Evolutionary conservation across 2,888 invertebrate species (phyloP), one percentile per base, ranked within the genome.

Genomic region (Oscheius myriophilus): DNA sequence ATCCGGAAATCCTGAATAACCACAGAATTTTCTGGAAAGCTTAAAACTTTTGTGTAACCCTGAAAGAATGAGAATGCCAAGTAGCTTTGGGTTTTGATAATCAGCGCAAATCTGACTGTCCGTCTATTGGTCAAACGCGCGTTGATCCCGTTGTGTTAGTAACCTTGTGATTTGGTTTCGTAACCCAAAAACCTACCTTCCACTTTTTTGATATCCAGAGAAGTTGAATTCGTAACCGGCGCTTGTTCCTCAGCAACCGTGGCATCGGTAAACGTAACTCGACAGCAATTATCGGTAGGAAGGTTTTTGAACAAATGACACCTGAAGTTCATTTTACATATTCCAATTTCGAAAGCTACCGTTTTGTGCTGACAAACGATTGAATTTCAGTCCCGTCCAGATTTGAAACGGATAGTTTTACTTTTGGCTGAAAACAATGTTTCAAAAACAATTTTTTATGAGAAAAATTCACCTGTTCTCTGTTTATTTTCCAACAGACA

Each of bases 281-380:
- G 70, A 61, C 81, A 82, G 53, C 78, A 79, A 67, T 80, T 77
- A n/a, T 82, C 78, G 25, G 67, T 69, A 0, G 80, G 79, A 16
- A 82, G 71, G 53, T 81, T 71, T 33, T 76, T 71, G 52, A 82
- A 76, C 46, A 82, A 61, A 63, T 79, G 73, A 57, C 82, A 82
- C 33, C 73, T 72, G 14, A 51, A 70, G 41, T 12, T 18, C n/a
- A 11, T 49, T 49, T 42, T 41, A n/a, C 42, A 6, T 18, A 2
- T 42, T n/a, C 6, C 11, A 42, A 6, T 41, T 12, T 55, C 4
- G 39, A 33, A 42, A 42, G 12, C 12, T 58, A 52, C 61, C 53
- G 58, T 23, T 66, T 58, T 21, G 67, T 67, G 3, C 70, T 72
- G 43, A 73, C 76, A 6, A 71, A 69, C 0, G 76, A 69, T 49